Percentiles rank a stretch among this genome's conserved stretches.
Evolutionary conservation across 2,888 invertebrate species (phyloP).

Genomic region (Crematogaster levior): DNA sequence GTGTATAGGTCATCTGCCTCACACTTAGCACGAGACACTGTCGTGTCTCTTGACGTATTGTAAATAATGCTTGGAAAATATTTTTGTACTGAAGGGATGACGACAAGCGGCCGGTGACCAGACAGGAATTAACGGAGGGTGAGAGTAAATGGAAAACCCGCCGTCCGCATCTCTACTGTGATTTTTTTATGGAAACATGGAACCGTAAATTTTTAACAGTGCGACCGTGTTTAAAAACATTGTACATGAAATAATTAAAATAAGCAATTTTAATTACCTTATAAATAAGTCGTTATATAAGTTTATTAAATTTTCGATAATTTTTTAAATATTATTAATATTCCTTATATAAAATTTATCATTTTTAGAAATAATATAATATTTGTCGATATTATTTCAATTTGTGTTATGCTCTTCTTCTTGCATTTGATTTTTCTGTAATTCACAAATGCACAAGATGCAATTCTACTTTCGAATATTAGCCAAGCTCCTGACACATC

Average conservation of each 20-base stretch:
- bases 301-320: background rate
- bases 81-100: constrained; percentile 13
- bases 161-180: constrained; percentile 19
- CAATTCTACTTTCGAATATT: constrained; percentile 5
- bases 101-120: background rate
- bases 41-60: constrained; percentile 48
- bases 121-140: constrained; percentile 32
- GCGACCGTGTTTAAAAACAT: background rate
- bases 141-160: constrained; percentile 47
- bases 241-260: background rate
- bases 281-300: background rate
- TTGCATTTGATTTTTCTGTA: background rate
- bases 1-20: too few relatives aligned
- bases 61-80: constrained; percentile 59
- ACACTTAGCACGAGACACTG: too few relatives aligned
- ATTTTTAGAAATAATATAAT: background rate
- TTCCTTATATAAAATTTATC: background rate
- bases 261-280: background rate
- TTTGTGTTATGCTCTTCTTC: background rate
- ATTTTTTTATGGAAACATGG: constrained; percentile 47
- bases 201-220: constrained; percentile 6
- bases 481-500: constrained; percentile 51
- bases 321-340: background rate
- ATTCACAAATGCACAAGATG: background rate
- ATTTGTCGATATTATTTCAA: background rate